Base-by-base conservation (phyloP, 2,888 invertebrate species). In the Chromoteleia sp. region DNA sequence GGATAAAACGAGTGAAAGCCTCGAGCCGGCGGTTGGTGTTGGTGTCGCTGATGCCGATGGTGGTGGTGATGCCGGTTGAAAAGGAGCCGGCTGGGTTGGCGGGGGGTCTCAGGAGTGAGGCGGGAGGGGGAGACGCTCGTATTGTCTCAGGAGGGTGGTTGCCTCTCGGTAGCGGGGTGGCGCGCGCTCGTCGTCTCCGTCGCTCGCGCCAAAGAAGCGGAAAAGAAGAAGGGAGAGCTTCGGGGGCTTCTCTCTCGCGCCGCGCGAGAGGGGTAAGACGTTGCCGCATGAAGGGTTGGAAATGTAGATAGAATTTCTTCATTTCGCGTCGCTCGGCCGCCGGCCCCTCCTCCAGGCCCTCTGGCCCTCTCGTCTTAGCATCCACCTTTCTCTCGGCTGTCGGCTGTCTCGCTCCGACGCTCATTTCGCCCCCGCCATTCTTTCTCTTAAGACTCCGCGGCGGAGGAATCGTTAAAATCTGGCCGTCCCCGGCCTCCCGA, bases 231-330 rank as follows among this genome's bases (percentile, higher is more conserved):
- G 80, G 76, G 82, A 67, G 82, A 83, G 12, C 8, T 2, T 6
- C 6, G 3, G 25, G 80, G 74, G 68, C 25, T 6, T 39, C 39
- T 39, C 39, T 39, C 25, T 2, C 25, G 79, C 56, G 73, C 71
- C 68, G 75, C 71, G 79, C 83, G 86, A 71, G 86, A 86, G 88
- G 88, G 89, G 90, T 89, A 90, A 91, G 91, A 89, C 90, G 90
- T 86, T 86, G 76, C 76, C 12, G 91, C 90, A 90, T 90, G 91
- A 91, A 91, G 91, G 91, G 91, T 92, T 92, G 93, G 92, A 93
- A 93, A 93, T 93, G 93, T 93, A 93, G 93, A 93, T 93, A 93
- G 93, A 93, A 93, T 93, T 93, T 93, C 93, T 93, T 93, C 93
- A 93, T 93, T 93, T 93, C 92, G 92, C 92, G 90, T 91, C 91